Conservation (phyloP, 2,797 vertebrate genomes). For the Pipistrellus pipistrellus region DNA sequence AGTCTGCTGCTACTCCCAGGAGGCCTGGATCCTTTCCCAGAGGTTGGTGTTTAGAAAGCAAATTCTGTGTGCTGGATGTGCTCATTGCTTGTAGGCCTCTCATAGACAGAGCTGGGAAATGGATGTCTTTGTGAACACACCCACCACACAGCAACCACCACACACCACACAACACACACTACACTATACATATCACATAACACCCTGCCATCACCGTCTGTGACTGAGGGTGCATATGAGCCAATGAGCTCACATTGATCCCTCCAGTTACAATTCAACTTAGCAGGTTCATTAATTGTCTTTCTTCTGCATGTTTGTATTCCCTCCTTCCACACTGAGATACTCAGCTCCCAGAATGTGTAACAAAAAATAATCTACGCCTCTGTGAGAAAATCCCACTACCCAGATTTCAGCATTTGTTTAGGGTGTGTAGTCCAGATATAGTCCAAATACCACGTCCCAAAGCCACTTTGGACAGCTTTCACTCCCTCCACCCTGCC, state of each 20-base stretch:
- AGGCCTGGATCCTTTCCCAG: neutral
- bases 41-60: neutral
- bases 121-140: neutral
- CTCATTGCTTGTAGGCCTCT: neutral
- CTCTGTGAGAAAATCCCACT: neutral
- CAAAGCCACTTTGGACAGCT: fast-evolving
- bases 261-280: no score
- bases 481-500: neutral
- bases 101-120: neutral
- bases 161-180: neutral
- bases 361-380: fast-evolving
- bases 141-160: neutral
- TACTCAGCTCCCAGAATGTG: neutral
- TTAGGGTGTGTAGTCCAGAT: fast-evolving
- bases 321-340: fast-evolving
- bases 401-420: neutral
- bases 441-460: fast-evolving
- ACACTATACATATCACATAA: neutral
- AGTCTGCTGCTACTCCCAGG: neutral
- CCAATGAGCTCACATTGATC: fast-evolving
- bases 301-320: fast-evolving
- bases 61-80: no score
- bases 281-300: fast-evolving
- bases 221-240: neutral
- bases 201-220: neutral